Evolutionary conservation across 2,113 vertebrate genomes (phyloP).

Genomic region (Bos taurus): DNA sequence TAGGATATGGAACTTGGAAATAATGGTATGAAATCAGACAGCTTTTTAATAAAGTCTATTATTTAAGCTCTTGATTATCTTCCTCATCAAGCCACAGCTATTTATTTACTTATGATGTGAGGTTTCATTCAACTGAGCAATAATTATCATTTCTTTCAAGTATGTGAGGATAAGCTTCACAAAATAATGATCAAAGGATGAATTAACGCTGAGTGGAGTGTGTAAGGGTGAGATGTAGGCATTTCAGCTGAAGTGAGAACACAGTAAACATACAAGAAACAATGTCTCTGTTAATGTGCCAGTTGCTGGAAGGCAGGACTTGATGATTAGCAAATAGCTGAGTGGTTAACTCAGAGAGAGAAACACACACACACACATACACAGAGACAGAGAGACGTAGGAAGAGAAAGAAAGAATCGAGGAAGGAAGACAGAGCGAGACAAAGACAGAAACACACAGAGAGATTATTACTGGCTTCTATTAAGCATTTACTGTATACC

Average conservation of each 20-base stretch:
- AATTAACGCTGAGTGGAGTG: background rate
- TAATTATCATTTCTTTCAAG: slow-evolving; percentile 57
- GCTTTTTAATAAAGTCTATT: slow-evolving; percentile 44
- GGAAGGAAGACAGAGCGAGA: background rate
- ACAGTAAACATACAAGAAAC: background rate
- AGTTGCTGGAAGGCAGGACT: background rate
- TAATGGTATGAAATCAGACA: slow-evolving; percentile 20
- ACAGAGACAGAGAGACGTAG: background rate
- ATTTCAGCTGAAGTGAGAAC: background rate
- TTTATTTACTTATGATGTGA: slow-evolving; percentile 33
- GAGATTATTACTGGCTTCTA: background rate
- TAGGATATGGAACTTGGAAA: background rate
- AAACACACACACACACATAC: background rate
- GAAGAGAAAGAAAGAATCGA: background rate
- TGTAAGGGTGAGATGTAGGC: background rate
- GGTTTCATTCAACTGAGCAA: slow-evolving; percentile 15
- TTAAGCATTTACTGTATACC: background rate
- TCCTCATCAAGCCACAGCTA: slow-evolving; percentile 22
- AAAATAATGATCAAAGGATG: slow-evolving; percentile 33
- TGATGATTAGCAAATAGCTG: background rate
- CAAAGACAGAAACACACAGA: background rate
- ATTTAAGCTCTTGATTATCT: slow-evolving; percentile 39
- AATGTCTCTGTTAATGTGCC: background rate
- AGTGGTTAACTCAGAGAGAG: background rate
- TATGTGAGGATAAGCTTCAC: background rate